A percentile compares a stretch with the other conserved stretches of the same genome.
These are phyloP conservation scores for Boulengeromyrus knoepffleri DNA, from an alignment of 2,113 vertebrate species.

Conservation along the genomic window DNA sequence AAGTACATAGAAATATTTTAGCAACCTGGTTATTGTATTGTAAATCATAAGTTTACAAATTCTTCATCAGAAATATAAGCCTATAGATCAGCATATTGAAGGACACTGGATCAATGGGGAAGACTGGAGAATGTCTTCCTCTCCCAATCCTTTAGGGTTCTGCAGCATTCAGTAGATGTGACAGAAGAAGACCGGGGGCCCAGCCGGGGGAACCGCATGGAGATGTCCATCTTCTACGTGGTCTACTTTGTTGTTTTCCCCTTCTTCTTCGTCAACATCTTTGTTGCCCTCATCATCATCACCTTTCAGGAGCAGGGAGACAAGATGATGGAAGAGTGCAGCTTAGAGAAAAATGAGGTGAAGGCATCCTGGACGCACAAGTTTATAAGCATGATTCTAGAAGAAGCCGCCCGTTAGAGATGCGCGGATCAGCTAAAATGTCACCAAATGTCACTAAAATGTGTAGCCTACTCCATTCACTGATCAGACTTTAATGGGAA, in stretches of 20 bases:
- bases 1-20: not conserved
- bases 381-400: not conserved
- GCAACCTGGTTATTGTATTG: not conserved
- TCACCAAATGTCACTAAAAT: too few species aligned
- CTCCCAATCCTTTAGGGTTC: constrained; percentile 62
- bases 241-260: constrained; percentile 98
- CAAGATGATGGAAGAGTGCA: constrained; percentile 98
- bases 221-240: constrained; percentile 98
- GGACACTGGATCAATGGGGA: not conserved
- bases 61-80: not conserved
- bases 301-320: constrained; percentile 98
- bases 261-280: constrained; percentile 99
- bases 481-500: too few species aligned
- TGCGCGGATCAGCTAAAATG: too few species aligned
- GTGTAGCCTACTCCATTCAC: too few species aligned
- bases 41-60: not conserved
- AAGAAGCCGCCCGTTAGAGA: not conserved
- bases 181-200: constrained; percentile 93
- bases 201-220: constrained; percentile 94
- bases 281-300: constrained; percentile 97
- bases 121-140: not conserved
- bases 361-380: not conserved
- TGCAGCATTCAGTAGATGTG: constrained; percentile 94
- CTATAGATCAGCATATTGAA: not conserved
- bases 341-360: constrained; percentile 96